Evolutionary conservation across 1,140 invertebrate genomes (phyloP).

Genomic region (Atta cephalotes): DNA sequence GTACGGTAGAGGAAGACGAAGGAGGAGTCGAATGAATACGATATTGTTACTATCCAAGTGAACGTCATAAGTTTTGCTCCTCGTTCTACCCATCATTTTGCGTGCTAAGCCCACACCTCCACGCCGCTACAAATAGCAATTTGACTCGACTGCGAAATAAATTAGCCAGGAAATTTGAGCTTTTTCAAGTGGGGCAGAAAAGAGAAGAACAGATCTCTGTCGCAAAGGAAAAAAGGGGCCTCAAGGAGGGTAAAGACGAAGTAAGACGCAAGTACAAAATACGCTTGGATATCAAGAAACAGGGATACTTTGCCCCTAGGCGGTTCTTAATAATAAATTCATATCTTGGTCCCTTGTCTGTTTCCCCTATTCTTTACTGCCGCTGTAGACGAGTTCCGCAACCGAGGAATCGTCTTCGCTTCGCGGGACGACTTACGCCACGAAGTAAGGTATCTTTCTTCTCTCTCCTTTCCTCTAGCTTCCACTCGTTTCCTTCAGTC

Average conservation of each 20-base stretch:
- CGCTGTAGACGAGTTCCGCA: constrained; percentile 30
- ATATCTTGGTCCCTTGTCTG: constrained; percentile 81
- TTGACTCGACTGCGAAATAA: constrained; percentile 77
- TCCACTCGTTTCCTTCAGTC: constrained; percentile 33
- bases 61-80: constrained; percentile 67
- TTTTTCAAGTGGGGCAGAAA: constrained; percentile 22
- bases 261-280: constrained; percentile 27
- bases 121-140: constrained; percentile 70
- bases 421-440: constrained; percentile 19
- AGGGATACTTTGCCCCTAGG: constrained; percentile 80
- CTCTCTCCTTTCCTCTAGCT: not conserved
- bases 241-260: constrained; percentile 23
- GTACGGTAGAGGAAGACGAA: not conserved
- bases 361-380: constrained; percentile 59
- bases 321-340: constrained; percentile 86
- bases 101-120: constrained; percentile 15
- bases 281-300: constrained; percentile 79
- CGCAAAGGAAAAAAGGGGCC: constrained; percentile 17
- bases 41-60: constrained; percentile 76
- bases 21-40: constrained; percentile 75
- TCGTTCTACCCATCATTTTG: constrained; percentile 29
- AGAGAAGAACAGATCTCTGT: not conserved
- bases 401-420: constrained; percentile 62
- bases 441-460: not conserved
- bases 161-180: constrained; percentile 72